Evolutionary conservation across 2,888 invertebrate species (phyloP), one percentile per base, ranked within the genome.

Genomic region (Plebejus argus): DNA sequence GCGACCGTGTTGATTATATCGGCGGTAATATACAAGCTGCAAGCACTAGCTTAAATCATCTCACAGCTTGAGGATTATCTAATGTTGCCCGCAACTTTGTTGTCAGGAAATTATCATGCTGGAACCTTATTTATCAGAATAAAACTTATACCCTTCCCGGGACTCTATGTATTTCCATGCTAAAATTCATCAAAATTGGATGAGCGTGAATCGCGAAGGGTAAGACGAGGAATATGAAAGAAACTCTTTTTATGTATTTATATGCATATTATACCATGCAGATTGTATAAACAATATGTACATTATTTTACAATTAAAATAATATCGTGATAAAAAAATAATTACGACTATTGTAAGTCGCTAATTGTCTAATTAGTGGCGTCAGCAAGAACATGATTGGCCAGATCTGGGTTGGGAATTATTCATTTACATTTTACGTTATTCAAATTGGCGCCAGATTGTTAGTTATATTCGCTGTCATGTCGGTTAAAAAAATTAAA

Each of bases 401-500:
- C 61, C 61, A 61, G 28, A 66, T 66, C 66, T 66, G 66, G 66
- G 66, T 66, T 66, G 66, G 66, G 28, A 61, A 39, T 35, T 39
- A 39, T 28, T 23, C 15, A 33, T 74, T 53, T 49, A 74, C 45
- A 3, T 53, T 74, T 53, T 49, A 74, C 45, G 8, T 53, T 74
- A 53, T 74, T 74, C 53, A 74, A 74, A 74, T 74, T 15, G 28
- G 15, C 28, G 74, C 53, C 74, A 53, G 49, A 49, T 53, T 53
- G 49, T 23, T 49, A 20, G n/a, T 71, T 39, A 71, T 49, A 53
- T 74, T 74, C 74, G 28, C 53, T 18, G 28, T 28, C 28, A 28
- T 18, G 28, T 28, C 28, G 49, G 18, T 53, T 77, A 12, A 70
- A n/a, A 56, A 71, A 76, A 56, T 10, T 49, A 79, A 78, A 77